Conservation (phyloP, 2,113 vertebrate genomes). For the Sterrhoptilus dennistouni region DNA sequence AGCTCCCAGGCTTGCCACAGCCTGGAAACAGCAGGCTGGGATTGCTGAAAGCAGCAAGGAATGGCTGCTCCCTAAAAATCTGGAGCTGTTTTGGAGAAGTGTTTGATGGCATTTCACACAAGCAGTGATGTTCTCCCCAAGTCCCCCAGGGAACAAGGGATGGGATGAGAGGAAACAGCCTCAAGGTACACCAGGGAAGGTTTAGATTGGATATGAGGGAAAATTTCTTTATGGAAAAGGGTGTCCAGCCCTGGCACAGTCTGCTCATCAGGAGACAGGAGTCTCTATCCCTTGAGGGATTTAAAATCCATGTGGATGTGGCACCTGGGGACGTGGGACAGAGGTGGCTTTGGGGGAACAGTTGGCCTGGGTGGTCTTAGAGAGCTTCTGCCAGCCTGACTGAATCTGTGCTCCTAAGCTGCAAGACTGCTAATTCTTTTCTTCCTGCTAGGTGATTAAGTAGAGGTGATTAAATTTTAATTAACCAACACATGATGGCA, state of each 20-base stretch:
- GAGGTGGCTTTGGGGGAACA: neutral
- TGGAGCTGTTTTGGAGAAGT: neutral
- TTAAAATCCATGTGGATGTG: neutral
- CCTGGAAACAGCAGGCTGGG: neutral
- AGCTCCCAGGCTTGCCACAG: neutral
- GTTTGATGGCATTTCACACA: neutral
- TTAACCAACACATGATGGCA: neutral
- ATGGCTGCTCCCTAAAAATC: neutral
- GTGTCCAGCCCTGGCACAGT: neutral
- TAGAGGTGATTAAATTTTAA: slow-evolving; percentile 14
- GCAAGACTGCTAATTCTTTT: neutral
- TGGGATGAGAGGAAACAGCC: neutral
- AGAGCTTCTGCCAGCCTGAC: neutral
- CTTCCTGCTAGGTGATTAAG: slow-evolving; percentile 17
- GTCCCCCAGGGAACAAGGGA: neutral
- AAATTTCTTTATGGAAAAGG: neutral
- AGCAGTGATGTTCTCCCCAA: fast-evolving
- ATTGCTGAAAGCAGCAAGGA: neutral
- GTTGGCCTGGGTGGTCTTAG: neutral
- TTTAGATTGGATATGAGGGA: neutral
- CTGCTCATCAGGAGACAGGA: neutral
- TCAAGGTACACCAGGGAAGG: neutral
- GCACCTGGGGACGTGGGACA: neutral
- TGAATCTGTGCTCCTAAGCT: neutral
- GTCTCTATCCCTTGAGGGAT: neutral